phyloP scores from a whole-genome alignment of 2,797 vertebrate genomes.

The Phoebastria nigripes region DNA sequence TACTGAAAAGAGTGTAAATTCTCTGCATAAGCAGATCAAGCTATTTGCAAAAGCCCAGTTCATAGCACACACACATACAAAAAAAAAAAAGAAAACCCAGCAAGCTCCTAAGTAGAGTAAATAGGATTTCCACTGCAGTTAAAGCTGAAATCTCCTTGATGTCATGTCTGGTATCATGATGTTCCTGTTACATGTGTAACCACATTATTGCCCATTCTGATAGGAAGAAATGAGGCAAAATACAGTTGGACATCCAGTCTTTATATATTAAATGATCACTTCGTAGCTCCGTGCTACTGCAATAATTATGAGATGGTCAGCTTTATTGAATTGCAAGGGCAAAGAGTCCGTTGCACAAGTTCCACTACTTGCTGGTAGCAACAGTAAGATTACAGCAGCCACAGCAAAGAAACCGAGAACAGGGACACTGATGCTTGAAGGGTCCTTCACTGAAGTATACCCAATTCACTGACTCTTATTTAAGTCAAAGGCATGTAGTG shows the following conservation, averaged over 20 bases:
- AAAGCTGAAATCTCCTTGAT: neutral
- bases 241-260: neutral
- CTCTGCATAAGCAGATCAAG: neutral
- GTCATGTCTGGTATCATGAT: neutral
- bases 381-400: neutral
- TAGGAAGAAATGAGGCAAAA: neutral
- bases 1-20: neutral
- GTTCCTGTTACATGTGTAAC: neutral
- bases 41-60: neutral
- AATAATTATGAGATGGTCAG: neutral
- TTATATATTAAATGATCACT: neutral
- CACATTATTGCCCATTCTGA: neutral
- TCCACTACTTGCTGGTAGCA: neutral
- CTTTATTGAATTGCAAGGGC: neutral
- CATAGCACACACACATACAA: neutral
- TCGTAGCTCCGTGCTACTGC: neutral
- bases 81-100: neutral
- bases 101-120: neutral
- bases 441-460: neutral
- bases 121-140: neutral
- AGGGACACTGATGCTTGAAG: neutral
- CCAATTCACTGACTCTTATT: neutral
- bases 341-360: neutral
- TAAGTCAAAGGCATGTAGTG: neutral
- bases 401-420: neutral